Percentiles rank a stretch among this genome's conserved stretches.
phyloP scores from a whole-genome alignment of 1,140 invertebrate species.

The Diorhabda elongata region DNA sequence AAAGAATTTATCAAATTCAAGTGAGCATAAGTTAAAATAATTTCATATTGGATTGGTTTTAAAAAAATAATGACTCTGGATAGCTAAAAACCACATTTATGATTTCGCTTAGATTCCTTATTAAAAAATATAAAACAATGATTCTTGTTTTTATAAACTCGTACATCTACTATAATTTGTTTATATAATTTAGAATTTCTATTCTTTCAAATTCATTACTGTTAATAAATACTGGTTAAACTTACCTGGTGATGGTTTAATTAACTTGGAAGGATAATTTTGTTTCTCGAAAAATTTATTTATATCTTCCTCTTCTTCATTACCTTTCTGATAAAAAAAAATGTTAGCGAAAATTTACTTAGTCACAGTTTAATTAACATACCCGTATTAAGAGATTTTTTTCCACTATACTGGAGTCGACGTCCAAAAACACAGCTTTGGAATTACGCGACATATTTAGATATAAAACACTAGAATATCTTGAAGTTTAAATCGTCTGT shows the following conservation, averaged over 20 bases:
- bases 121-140: too few relatives aligned
- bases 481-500: not conserved
- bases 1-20: too few relatives aligned
- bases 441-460: constrained; percentile 1
- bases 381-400: constrained; percentile 49
- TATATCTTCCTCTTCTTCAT: constrained; percentile 29
- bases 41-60: too few relatives aligned
- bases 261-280: constrained; percentile 32
- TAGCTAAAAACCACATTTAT: too few relatives aligned
- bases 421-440: constrained; percentile 36
- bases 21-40: too few relatives aligned
- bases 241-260: constrained; percentile 39
- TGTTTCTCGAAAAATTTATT: constrained; percentile 27
- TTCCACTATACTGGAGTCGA: constrained; percentile 46
- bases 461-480: not conserved
- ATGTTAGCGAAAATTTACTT: not conserved
- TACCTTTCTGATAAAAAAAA: constrained; percentile 20
- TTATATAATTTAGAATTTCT: too few relatives aligned
- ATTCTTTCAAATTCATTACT: too few relatives aligned
- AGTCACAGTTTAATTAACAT: constrained; percentile 25
- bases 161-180: too few relatives aligned
- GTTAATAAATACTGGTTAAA: not conserved
- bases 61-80: too few relatives aligned
- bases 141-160: too few relatives aligned
- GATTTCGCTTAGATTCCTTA: too few relatives aligned